These are phyloP conservation scores for Antheraea pernyi DNA, from an alignment of 1,140 invertebrate species.

Conservation along the genomic window DNA sequence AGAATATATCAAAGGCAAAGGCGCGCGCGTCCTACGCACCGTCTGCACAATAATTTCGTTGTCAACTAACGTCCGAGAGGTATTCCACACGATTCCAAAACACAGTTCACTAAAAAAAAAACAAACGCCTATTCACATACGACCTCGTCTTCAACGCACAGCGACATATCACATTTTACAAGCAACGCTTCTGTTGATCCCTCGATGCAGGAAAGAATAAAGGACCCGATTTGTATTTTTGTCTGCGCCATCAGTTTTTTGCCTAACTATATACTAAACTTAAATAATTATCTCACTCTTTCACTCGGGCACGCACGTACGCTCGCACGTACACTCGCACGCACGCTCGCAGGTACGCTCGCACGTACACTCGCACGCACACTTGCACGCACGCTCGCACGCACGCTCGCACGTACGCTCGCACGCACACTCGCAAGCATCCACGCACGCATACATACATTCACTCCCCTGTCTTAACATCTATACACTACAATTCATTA, in stretches of 20 bases:
- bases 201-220: slow-evolving; percentile 67
- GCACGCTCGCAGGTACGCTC: too few relatives aligned
- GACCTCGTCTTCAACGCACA: slow-evolving; percentile 44
- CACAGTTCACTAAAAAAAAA: slow-evolving; percentile 15
- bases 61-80: slow-evolving; percentile 60
- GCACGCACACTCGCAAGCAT: too few relatives aligned
- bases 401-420: too few relatives aligned
- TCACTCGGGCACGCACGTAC: slow-evolving; percentile 31
- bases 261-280: slow-evolving; percentile 75
- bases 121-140: slow-evolving; percentile 37
- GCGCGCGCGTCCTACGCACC: slow-evolving; percentile 1
- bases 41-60: slow-evolving; percentile 43
- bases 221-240: slow-evolving; percentile 45
- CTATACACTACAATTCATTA: slow-evolving; percentile 35
- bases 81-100: slow-evolving; percentile 23
- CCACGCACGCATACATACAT: too few relatives aligned
- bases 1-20: not conserved
- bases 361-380: too few relatives aligned
- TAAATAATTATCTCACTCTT: slow-evolving; percentile 57
- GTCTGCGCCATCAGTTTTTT: slow-evolving; percentile 65
- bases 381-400: too few relatives aligned
- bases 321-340: slow-evolving; percentile 31
- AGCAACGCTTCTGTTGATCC: slow-evolving; percentile 64
- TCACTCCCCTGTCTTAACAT: slow-evolving; percentile 39
- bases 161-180: slow-evolving; percentile 65